Evolutionary conservation across 53 echinoderm and acorn worm species (phyloP), one percentile per base, ranked within the genome.

Genomic region (Echinarachnius parma): DNA sequence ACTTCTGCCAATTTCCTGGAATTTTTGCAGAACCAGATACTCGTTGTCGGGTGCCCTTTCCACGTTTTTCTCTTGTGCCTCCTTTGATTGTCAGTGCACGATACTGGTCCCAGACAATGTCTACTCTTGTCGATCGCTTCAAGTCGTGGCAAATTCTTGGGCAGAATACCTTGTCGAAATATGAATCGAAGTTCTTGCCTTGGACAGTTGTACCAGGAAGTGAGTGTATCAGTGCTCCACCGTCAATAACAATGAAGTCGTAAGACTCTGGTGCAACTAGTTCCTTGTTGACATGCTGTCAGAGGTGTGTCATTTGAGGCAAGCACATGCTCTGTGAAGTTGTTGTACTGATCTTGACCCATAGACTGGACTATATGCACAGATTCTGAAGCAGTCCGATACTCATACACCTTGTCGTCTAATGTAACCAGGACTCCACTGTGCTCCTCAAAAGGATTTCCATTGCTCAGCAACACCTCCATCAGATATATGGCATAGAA

Each of bases 1-100:
- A 77, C 48, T 58, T 44, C 46, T 77, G 61, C 83, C 68, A 77
- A 60, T 83, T 78, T 34, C 69, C 52, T 77, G 78, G 83, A 33
- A 77, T 78, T 32, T 29, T 54, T 10, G 46, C 57, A 32, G 77
- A 47, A 26, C 19, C 48, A 45, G 18, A 30, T 27, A 77, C 59
- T 33, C 69, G 56, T 64, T 64, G 50, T n/a, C n/a, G n/a, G 35
- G 58, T 57, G 9, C 77, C 77, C 20, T 28, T 57, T 31, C 67
- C 47, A n/a, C n/a, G 59, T 59, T 83, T 81, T 61, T 77, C 83
- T 77, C 77, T 77, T 30, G 77, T 77, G 37, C 66, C 55, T 66
- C 66, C 66, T 34, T 79, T 66, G 61, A 78, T 22, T 25, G 42
- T 68, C 30, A 72, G 36, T 60, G 19, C 81, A 31, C 28, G 47